Evolutionary conservation across 2,888 invertebrate species (phyloP), one percentile per base, ranked within the genome.

Genomic region (Xestia rhomboidea): DNA sequence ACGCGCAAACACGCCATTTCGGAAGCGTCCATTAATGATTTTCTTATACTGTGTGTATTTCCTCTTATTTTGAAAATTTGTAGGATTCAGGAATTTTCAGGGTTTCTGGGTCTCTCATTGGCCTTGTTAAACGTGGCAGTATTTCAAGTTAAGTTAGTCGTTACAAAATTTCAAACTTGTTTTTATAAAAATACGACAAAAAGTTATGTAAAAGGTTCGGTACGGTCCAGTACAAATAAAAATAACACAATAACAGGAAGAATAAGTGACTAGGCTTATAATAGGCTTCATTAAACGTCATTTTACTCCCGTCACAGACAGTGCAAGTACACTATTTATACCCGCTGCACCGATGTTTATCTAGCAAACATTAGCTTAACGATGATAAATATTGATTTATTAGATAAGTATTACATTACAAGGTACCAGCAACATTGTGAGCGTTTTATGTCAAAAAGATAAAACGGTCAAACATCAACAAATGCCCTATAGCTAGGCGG

Each of bases 371-470:
- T 85, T 72, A 46, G 46, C 18, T 84, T n/a, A 62, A 72, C 44
- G 62, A 30, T 46, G 74, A 85, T 85, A 85, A 66, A 74, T 82
- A 82, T 86, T 86, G 77, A 86, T 85, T 81, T 85, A 54, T 66
- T 63, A 76, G 76, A 82, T 86, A 82, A 82, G 54, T 46, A 24
- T 66, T 64, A 64, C 49, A 57, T 51, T 71, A 79, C 49, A 49
- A 44, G 11, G 57, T 73, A 68, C 21, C 5, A 13, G 41, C 51
- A 51, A 81, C 18, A 60, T 80, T 60, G 66, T 60, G 18, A 38
- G 68, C 49, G 85, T 60, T 81, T 73, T 54, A 62, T 77, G 78
- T 84, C n/a, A 8, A 30, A 62, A 30, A 68, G 84, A 79, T 79
- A 83, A 79, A 54, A 38, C 6, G 21, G n/a, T 54, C 24, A 41